These are phyloP conservation scores for Ageneiosus marmoratus DNA, from an alignment of 2,113 vertebrate species.

Conservation along the genomic window DNA sequence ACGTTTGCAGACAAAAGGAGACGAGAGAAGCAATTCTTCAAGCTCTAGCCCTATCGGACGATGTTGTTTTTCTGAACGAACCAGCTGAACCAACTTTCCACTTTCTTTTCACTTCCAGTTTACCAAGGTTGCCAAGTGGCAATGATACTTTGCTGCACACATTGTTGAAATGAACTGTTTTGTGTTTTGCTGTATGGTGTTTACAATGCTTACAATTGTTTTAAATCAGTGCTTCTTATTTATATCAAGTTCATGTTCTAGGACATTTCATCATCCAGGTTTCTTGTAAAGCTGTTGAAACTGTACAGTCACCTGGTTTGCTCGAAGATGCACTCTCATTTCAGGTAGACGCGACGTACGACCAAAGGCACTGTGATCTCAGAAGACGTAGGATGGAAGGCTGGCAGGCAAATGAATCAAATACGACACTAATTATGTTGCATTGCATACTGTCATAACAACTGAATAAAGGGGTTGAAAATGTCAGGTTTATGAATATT, in stretches of 20 bases:
- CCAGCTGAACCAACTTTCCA: neutral
- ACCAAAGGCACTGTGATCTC: conserved; percentile 45
- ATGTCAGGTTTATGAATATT: neutral
- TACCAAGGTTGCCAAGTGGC: conserved; percentile 33
- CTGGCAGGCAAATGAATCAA: neutral
- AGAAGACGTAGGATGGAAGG: neutral
- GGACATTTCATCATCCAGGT: conserved; percentile 28
- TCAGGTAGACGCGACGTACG: conserved; percentile 35
- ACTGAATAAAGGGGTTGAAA: neutral
- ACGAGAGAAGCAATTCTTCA: conserved; percentile 28
- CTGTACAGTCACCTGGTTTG: conserved; percentile 34
- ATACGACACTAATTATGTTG: neutral
- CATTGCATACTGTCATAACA: neutral
- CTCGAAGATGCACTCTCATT: conserved; percentile 21
- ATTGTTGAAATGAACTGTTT: conserved; percentile 37
- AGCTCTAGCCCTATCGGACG: conserved; percentile 6
- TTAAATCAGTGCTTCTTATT: conserved; percentile 56
- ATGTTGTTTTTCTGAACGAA: conserved; percentile 6
- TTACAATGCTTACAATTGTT: conserved; percentile 53
- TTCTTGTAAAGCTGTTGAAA: conserved; percentile 18
- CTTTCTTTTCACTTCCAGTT: neutral
- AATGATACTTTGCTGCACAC: conserved; percentile 39
- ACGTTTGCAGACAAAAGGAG: conserved; percentile 10
- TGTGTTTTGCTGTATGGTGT: conserved; percentile 54
- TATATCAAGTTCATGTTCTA: conserved; percentile 50